Conservation (phyloP, 2,797 vertebrate genomes). For the Novumbra hubbsi region DNA sequence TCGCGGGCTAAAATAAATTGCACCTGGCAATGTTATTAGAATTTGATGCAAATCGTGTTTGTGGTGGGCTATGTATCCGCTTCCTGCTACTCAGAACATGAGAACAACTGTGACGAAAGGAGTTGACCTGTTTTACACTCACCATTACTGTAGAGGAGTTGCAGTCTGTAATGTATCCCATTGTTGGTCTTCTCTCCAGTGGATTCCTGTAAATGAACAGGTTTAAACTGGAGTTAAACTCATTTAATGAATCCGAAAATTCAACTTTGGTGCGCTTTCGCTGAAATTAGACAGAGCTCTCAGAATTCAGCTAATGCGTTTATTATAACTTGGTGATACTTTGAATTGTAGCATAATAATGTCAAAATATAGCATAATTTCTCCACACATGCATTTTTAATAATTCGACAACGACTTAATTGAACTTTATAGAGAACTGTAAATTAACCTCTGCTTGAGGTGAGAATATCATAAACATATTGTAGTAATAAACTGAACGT, state of each 20-base stretch:
- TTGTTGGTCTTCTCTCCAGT: slow-evolving; percentile 98
- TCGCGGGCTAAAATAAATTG: neutral
- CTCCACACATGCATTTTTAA: neutral
- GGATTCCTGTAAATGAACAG: slow-evolving; percentile 80
- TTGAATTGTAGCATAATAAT: neutral
- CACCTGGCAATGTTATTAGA: slow-evolving; percentile 8
- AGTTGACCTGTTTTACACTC: slow-evolving; percentile 55
- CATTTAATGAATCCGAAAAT: neutral
- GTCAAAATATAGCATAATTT: neutral
- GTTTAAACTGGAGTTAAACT: neutral
- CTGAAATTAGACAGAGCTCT: neutral
- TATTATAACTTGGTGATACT: neutral
- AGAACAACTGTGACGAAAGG: neutral
- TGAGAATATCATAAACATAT: neutral
- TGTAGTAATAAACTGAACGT: neutral
- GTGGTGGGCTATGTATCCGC: neutral
- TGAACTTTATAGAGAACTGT: neutral
- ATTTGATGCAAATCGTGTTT: slow-evolving; percentile 23
- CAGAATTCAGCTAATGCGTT: neutral
- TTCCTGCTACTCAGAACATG: neutral
- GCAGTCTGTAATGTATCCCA: slow-evolving; percentile 96
- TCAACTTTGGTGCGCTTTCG: neutral
- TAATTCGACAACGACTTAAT: neutral
- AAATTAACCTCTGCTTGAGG: neutral
- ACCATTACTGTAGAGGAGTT: slow-evolving; percentile 98